Evolutionary conservation across 2,797 vertebrate species (phyloP).

Genomic region (Crypturellus tataupa): DNA sequence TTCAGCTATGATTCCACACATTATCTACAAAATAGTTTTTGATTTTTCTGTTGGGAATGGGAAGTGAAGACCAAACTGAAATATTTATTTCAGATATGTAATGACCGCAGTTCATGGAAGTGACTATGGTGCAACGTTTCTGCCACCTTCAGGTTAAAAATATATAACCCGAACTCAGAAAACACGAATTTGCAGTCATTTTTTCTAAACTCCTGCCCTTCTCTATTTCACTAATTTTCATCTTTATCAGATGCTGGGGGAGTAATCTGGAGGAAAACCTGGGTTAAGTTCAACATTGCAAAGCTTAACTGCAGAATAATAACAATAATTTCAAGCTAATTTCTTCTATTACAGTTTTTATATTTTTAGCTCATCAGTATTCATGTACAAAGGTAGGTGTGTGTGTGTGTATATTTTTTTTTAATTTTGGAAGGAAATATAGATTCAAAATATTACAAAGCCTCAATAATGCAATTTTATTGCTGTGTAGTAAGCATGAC

Average conservation of each 20-base stretch:
- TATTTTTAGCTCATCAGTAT: neutral
- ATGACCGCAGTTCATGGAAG: neutral
- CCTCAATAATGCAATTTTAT: neutral
- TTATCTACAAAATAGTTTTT: neutral
- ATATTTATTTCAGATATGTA: neutral
- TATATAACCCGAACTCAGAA: neutral
- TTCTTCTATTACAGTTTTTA: neutral
- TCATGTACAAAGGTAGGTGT: neutral
- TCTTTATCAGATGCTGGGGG: neutral
- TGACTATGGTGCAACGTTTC: neutral
- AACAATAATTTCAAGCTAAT: neutral
- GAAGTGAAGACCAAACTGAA: neutral
- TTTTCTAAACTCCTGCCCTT: neutral
- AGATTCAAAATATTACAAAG: neutral
- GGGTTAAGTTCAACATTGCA: neutral
- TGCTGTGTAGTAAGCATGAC: neutral
- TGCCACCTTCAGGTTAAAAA: neutral
- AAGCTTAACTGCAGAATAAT: neutral
- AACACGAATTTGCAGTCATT: neutral
- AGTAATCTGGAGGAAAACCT: neutral
- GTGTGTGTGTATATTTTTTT: neutral
- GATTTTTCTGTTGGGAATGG: neutral
- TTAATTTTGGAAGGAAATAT: neutral
- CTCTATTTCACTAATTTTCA: neutral
- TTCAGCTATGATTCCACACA: neutral